Conservation (phyloP, 1,140 invertebrate species). For the Tetramorium alpestre region DNA sequence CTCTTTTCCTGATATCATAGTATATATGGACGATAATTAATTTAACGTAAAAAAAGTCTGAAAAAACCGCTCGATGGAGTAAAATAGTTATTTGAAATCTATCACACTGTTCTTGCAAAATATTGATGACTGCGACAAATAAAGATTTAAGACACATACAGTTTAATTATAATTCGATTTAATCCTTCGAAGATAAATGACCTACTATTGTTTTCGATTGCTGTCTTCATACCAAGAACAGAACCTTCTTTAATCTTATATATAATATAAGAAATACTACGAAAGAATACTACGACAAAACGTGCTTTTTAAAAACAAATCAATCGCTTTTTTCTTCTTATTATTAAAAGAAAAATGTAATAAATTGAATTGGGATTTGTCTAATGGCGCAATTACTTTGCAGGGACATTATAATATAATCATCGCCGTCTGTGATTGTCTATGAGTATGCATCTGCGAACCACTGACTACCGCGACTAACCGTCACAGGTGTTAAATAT, state of each 20-base stretch:
- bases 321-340: neutral
- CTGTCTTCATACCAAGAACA: neutral
- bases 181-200: slow-evolving; percentile 14
- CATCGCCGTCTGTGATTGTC: slow-evolving; percentile 16
- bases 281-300: neutral
- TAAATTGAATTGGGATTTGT: neutral
- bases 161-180: neutral
- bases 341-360: neutral
- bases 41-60: neutral
- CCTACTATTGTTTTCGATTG: neutral
- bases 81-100: neutral
- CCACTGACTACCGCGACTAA: slow-evolving; percentile 67
- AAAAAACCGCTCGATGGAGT: neutral
- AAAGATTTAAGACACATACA: neutral
- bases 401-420: slow-evolving; percentile 25
- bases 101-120: neutral
- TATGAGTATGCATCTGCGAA: slow-evolving; percentile 60
- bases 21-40: neutral
- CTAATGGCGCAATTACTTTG: neutral
- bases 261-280: neutral
- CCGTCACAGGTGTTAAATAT: slow-evolving; percentile 80
- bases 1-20: neutral
- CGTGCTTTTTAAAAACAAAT: neutral
- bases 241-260: neutral
- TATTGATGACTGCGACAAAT: neutral